Base-by-base conservation (phyloP, 2,797 vertebrate species). In the Rhincodon typus region DNA sequence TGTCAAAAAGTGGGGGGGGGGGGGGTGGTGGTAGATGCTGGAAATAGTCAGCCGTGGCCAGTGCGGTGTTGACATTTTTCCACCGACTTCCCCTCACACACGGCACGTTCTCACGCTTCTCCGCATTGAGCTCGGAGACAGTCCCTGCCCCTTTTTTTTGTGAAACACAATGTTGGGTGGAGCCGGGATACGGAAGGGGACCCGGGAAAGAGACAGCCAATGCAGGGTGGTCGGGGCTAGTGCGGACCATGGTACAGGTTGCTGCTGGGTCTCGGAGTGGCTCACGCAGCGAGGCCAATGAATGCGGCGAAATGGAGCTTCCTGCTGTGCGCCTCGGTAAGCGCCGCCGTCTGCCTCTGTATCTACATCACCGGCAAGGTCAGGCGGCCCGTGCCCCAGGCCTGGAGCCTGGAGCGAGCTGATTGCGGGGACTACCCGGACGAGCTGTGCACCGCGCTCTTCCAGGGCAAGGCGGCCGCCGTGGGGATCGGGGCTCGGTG, bases 401-500 rank as follows among this genome's bases (percentile, higher is more conserved):
- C 8, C 67, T 94, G 93, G 93, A 27, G 0, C 15, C 27, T 94
- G 0, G 67, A 94, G 38, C 1, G 67, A 4, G 93, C 93, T 19
- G 25, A 23, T 0, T 94, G 93, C 67, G 93, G 93, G 17, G 93
- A 94, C 38, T 94, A 94, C 10, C 67, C 93, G 66, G 93, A 46
- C 66, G 93, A 94, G 93, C 93, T 94, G 66, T 94, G 93, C 93
- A 2, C 93, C 10, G 93, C 93, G 38, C 93, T 94, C 12, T 70
- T 94, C 67, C 38, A 72, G 4, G 93, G 93, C 23, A 94, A 94
- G 62, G 19, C 66, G n/a, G 93, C 67, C 1, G 93, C 93, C 23
- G 19, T 42, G 13, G n/a, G 27, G 10, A 23, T 94, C 1, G 93
- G 93, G 4, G 93, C 93, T 8, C 21, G 72, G 93, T 94, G 93